Base-by-base conservation (phyloP, 2,797 vertebrate species). In the Galaxias olidus region DNA sequence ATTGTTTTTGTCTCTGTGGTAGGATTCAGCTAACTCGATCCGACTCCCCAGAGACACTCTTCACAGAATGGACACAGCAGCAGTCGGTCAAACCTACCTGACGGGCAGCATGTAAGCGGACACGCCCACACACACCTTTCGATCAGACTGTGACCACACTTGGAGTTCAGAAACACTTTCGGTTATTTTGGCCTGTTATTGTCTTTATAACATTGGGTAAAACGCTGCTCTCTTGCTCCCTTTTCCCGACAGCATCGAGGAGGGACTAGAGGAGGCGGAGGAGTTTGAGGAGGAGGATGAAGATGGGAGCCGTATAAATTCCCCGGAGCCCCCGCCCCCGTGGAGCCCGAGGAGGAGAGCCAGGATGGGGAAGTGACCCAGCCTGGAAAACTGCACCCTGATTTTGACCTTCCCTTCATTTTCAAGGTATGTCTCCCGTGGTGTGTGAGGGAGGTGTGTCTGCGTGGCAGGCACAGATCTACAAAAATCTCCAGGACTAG, bases 21-120 rank as follows among this genome's bases (percentile, higher is more conserved):
- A 93, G 90, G 72, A 8, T 90, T 14, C 71, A 61, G 54, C 48
- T 84, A 50, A 8, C 19, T 59, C 86, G 82, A 10, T 30, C 79
- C 0, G 74, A 58, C 0, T 92, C 81, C 42, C 87, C 88, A 45
- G 86, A 90, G 70, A 91, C 87, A 0, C 45, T 72, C 4, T 73
- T 63, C 63, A 89, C 85, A 4, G 66, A 63, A 19, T 53, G 64
- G 8, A 90, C 88, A 0, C 46, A 79, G 48, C 73, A 77, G 44
- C 71, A 19, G 57, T 65, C 64, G 52, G 85, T 80, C 65, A 70
- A 73, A 8, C 65, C 11, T 1, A 73, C 4, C 48, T 88, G 15
- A 79, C 83, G 47, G 69, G 73, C 0, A 70, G 74, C 81, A 78
- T 50, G 43, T 65, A 4, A 11, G 66, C 8, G 48, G 65, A 41